Evolutionary conservation across 2,113 vertebrate species (phyloP).

Genomic region (Urocolius indicus): DNA sequence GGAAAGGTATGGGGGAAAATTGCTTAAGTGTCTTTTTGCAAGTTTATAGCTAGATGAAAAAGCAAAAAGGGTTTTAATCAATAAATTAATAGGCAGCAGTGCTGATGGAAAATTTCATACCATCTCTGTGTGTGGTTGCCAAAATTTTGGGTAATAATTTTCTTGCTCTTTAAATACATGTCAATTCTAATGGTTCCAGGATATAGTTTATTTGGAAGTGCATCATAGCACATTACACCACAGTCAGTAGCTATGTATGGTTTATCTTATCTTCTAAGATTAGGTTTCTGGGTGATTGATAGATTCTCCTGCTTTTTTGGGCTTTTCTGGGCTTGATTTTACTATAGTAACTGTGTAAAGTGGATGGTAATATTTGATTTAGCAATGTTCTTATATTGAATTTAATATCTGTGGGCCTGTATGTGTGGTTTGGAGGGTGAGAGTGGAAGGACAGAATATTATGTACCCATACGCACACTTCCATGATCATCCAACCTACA

Average conservation of each 20-base stretch:
- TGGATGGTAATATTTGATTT: neutral
- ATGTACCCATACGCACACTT: neutral
- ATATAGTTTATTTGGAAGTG: neutral
- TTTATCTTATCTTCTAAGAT: neutral
- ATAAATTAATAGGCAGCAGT: neutral
- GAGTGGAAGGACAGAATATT: neutral
- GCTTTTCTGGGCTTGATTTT: neutral
- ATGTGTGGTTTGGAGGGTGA: neutral
- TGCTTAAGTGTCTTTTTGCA: neutral
- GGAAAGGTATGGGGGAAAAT: neutral
- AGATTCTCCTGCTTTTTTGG: neutral
- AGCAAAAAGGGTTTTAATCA: neutral
- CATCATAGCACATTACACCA: accelerated
- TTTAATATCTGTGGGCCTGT: neutral
- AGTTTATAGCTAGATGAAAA: neutral
- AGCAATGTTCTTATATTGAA: neutral
- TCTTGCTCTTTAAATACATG: neutral
- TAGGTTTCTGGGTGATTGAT: neutral
- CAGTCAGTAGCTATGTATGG: neutral
- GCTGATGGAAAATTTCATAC: neutral
- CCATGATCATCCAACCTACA: neutral
- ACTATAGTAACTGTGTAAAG: neutral
- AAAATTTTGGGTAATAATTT: neutral
- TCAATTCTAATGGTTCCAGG: neutral
- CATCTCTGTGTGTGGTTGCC: neutral